Evolutionary conservation across 2,888 invertebrate genomes (phyloP).

Genomic region (Cordilura impudica): DNA sequence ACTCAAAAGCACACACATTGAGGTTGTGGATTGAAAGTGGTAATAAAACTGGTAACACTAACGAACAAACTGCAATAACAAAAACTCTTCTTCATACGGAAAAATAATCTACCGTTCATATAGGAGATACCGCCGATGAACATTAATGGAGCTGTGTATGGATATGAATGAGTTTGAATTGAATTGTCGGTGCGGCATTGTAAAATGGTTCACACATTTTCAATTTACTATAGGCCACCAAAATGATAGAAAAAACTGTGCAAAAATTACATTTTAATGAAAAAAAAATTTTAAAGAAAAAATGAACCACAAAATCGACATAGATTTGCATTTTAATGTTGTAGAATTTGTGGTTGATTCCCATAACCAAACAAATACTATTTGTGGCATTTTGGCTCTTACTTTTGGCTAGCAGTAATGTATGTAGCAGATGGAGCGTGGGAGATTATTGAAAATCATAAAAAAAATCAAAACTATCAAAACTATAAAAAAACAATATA

Average conservation of each 20-base stretch:
- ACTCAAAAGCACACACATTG: background rate
- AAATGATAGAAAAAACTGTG: background rate
- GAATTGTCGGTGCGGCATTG: background rate
- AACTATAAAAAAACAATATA: no score
- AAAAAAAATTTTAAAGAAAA: background rate
- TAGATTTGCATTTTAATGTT: slow-evolving; percentile 40
- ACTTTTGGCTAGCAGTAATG: background rate
- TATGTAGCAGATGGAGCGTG: no score
- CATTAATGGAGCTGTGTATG: background rate
- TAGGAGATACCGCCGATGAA: background rate
- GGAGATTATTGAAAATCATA: no score
- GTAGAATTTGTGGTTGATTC: slow-evolving; percentile 16
- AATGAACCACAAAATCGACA: slow-evolving; percentile 34
- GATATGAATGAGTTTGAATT: background rate
- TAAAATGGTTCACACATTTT: slow-evolving; percentile 31
- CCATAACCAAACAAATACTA: slow-evolving; percentile 3
- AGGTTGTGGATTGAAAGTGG: background rate
- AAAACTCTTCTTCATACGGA: background rate
- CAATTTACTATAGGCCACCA: slow-evolving; percentile 21
- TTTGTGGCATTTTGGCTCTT: background rate
- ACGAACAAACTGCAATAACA: slow-evolving; percentile 19
- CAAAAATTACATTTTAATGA: background rate
- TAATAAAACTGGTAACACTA: slow-evolving; percentile 24
- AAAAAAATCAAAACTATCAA: no score
- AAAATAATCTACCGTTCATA: background rate